Conservation (phyloP, 2,888 invertebrate genomes). For the Dolomedes plantarius region DNA sequence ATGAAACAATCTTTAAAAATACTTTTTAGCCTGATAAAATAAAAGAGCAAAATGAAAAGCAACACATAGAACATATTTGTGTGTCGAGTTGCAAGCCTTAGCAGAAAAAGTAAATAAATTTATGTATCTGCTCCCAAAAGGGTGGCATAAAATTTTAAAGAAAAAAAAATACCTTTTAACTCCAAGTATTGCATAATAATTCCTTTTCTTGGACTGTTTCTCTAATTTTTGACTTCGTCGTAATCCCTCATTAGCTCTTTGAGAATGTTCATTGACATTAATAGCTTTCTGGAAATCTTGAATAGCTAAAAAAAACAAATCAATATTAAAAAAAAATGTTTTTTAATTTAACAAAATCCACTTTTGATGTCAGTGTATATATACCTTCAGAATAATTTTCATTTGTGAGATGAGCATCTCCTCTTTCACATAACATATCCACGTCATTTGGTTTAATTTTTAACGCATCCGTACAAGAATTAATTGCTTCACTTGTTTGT, state of each 20-base stretch:
- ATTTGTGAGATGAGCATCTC: conserved; percentile 90
- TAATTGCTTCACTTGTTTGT: conserved; percentile 84
- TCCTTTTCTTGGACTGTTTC: conserved; percentile 93
- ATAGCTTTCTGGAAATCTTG: conserved; percentile 90
- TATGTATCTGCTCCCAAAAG: no score
- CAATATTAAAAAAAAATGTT: no score
- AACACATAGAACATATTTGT: no score
- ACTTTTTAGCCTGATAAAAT: no score
- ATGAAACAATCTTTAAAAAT: no score
- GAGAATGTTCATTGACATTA: conserved; percentile 86
- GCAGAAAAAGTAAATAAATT: no score
- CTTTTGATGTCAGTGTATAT: conserved; percentile 9
- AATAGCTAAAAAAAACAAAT: conserved; percentile 82
- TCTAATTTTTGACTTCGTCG: conserved; percentile 91
- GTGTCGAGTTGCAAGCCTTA: no score
- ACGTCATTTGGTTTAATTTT: conserved; percentile 82
- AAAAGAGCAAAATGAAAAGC: no score
- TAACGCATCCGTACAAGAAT: conserved; percentile 87
- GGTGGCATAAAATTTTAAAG: no score
- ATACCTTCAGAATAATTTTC: conserved; percentile 92
- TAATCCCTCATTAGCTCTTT: conserved; percentile 91
- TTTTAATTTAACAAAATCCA: background rate
- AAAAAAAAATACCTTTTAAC: conserved; percentile 90
- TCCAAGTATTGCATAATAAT: conserved; percentile 97
- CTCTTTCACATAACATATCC: conserved; percentile 90